Evolutionary conservation across 2,113 vertebrate genomes (phyloP), one percentile per base, ranked within the genome.

Genomic region (Solea solea): DNA sequence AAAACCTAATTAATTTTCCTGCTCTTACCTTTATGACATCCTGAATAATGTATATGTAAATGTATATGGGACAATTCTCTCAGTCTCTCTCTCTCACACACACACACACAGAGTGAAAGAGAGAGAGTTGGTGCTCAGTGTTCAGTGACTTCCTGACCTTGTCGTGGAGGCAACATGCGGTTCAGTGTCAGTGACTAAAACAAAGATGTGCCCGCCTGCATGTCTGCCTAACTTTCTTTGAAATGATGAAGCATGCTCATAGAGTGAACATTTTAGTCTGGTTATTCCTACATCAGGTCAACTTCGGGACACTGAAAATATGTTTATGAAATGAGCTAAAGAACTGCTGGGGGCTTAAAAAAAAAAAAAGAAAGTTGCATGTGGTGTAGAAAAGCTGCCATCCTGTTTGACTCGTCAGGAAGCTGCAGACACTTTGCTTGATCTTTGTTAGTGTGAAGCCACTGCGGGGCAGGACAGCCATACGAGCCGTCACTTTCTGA

Each of bases 121-220:
- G 25, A 74, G 80, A 61, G 88, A 82, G 71, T 76, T 58, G 86
- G 87, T 82, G 84, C 69, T 69, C 2, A 59, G n/a, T 60, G 70
- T 50, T 76, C 13, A 16, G 80, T 89, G 73, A 91, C 92, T 90
- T 89, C 89, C 88, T 94, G 92, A 92, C 89, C 89, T 88, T 72
- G 67, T 88, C 84, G 87, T 72, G 72, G 5, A 11, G 12, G 4
- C 59, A 69, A 28, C 73, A 54, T 80, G 80, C 64, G 86, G 72
- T 81, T 90, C 63, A 55, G 60, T 55, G 66, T 82, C 61, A 74
- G 65, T 86, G 86, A 85, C 80, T 86, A 77, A 86, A 85, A 84
- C 76, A 65, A 76, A 86, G 82, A 86, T 49, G 64, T 66, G 64
- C 62, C 73, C 63, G 83, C 74, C 76, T 79, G 83, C 74, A 74